These are phyloP conservation scores for Misgurnus mizolepis DNA, from an alignment of 2,113 vertebrate species.

Conservation along the genomic window DNA sequence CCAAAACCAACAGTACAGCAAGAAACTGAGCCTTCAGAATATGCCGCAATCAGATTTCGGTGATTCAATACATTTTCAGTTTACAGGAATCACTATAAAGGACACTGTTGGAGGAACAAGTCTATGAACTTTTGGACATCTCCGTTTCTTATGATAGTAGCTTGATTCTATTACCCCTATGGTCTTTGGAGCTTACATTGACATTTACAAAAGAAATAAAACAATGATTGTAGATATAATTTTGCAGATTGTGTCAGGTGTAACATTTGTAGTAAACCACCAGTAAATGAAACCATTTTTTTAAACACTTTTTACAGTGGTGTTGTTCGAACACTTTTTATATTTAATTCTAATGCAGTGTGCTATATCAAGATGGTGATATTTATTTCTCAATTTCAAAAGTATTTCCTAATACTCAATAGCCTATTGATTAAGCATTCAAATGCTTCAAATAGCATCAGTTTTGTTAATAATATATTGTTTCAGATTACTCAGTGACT, in stretches of 20 bases:
- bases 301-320: background rate
- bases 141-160: background rate
- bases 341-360: background rate
- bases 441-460: too few relatives aligned
- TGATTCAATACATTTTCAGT: constrained; percentile 16
- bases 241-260: too few relatives aligned
- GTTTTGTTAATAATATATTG: too few relatives aligned
- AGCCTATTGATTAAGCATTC: too few relatives aligned
- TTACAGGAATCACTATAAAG: background rate
- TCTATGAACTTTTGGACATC: background rate
- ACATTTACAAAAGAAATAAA: too few relatives aligned
- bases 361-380: background rate
- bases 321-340: background rate
- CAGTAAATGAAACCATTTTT: background rate
- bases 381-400: too few relatives aligned
- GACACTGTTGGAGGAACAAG: background rate
- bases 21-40: constrained; percentile 61
- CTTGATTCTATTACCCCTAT: background rate
- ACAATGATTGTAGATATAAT: too few relatives aligned
- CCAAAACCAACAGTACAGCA: constrained; percentile 24
- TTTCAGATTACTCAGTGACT: too few relatives aligned
- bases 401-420: too few relatives aligned
- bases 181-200: background rate
- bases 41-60: constrained; percentile 65
- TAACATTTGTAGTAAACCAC: background rate